Evolutionary conservation across 35 echinoderm and acorn worm species (phyloP).

Genomic region (Acanthaster planci): DNA sequence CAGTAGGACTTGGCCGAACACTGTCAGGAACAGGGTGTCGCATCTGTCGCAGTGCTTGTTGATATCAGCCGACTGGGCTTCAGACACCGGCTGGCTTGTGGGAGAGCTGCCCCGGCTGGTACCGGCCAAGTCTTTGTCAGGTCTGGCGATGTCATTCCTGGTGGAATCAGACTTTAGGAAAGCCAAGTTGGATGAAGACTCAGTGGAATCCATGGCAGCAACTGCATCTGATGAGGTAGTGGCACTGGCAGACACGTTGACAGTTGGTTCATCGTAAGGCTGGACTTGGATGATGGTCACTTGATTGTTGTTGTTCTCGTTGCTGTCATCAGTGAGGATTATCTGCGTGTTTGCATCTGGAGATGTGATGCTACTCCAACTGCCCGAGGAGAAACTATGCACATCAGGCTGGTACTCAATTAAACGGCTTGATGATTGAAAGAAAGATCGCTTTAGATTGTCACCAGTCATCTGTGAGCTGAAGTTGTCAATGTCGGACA

Average conservation of each 20-base stretch:
- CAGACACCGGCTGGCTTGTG: no score
- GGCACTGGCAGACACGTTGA: not conserved
- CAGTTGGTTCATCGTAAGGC: not conserved
- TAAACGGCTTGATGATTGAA: not conserved
- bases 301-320: constrained; percentile 14
- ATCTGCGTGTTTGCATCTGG: no score
- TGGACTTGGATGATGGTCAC: constrained; percentile 3
- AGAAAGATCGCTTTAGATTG: not conserved
- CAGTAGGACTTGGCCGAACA: not conserved
- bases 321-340: not conserved
- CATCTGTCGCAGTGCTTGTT: not conserved
- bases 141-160: no score
- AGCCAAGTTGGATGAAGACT: no score
- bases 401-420: not conserved
- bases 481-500: not conserved
- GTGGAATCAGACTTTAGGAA: no score
- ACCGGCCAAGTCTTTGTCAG: no score
- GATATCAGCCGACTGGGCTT: not conserved
- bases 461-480: not conserved
- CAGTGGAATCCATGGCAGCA: no score
- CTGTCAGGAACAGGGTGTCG: not conserved
- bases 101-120: no score
- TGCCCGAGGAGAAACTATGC: not conserved
- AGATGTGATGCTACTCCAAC: constrained; percentile 8
- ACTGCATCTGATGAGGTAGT: no score